Evolutionary conservation across 2,797 vertebrate species (phyloP).

Genomic region (Danio aesculapii): DNA sequence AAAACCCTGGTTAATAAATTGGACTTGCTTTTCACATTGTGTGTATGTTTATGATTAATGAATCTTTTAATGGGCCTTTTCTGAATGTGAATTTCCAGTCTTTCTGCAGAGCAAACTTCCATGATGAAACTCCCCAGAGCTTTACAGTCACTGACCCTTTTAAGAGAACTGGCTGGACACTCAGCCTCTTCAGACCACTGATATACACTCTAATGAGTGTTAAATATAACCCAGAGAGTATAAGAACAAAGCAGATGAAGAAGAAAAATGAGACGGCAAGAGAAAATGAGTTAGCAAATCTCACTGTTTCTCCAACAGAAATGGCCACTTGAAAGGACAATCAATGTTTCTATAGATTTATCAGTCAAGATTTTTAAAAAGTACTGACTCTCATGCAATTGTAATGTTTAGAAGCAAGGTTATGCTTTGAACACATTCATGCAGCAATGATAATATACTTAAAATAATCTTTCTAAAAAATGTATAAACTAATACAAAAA

Average conservation of each 20-base stretch:
- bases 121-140: conserved; percentile 31
- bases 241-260: conserved; percentile 3
- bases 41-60: conserved; percentile 34
- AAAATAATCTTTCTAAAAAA: too few relatives aligned
- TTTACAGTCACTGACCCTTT: conserved; percentile 46
- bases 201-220: conserved; percentile 19
- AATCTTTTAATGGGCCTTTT: conserved; percentile 9
- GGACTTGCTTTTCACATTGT: background rate
- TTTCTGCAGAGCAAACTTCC: conserved; percentile 15
- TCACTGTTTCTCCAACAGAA: background rate
- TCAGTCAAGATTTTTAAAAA: background rate
- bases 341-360: background rate
- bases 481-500: too few relatives aligned
- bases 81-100: conserved; percentile 23
- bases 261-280: background rate
- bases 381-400: background rate
- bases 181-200: conserved; percentile 27
- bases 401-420: too few relatives aligned
- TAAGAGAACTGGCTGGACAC: conserved; percentile 29
- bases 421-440: background rate
- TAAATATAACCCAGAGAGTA: conserved; percentile 33
- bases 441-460: too few relatives aligned
- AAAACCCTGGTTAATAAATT: too few relatives aligned
- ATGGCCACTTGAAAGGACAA: background rate
- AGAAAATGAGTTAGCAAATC: background rate